These are phyloP conservation scores for Microtus ochrogaster DNA, from an alignment of 2,113 vertebrate genomes.

Conservation along the genomic window DNA sequence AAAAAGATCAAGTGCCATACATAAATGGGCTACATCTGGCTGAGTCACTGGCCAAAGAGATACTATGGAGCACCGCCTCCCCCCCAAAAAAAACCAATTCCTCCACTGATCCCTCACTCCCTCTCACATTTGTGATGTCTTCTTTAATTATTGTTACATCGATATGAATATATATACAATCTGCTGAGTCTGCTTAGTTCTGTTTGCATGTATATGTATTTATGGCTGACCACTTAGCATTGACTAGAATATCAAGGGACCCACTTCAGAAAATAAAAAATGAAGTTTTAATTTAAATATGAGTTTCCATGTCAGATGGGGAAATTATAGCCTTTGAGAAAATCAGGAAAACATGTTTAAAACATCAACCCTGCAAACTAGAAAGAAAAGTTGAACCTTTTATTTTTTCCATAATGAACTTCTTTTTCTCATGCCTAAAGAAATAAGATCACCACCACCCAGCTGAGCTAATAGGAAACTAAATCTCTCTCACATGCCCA, in stretches of 20 bases:
- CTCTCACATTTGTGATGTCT: not conserved
- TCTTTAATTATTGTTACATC: not conserved
- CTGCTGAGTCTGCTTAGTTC: not conserved
- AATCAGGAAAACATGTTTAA: not conserved
- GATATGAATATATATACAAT: not conserved
- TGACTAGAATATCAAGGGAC: not conserved
- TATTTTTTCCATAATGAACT: not conserved
- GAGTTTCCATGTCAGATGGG: slow-evolving; percentile 8
- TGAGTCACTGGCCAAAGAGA: not conserved
- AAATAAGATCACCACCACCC: not conserved
- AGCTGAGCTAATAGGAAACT: not conserved
- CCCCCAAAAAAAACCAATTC: not conserved
- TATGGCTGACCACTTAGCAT: not conserved
- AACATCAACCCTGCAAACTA: not conserved
- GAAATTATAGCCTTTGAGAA: not conserved
- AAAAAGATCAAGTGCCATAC: not conserved
- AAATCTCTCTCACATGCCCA: not conserved
- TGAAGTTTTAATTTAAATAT: slow-evolving; percentile 9
- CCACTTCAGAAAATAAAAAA: not conserved
- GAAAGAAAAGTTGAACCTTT: not conserved
- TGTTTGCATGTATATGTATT: not conserved
- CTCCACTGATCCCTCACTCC: not conserved
- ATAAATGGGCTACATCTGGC: not conserved
- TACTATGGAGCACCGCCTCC: not conserved
- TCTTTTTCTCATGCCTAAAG: not conserved